These are phyloP conservation scores for Coryphaenoides rupestris DNA, from an alignment of 2,113 vertebrate genomes.

Conservation along the genomic window DNA sequence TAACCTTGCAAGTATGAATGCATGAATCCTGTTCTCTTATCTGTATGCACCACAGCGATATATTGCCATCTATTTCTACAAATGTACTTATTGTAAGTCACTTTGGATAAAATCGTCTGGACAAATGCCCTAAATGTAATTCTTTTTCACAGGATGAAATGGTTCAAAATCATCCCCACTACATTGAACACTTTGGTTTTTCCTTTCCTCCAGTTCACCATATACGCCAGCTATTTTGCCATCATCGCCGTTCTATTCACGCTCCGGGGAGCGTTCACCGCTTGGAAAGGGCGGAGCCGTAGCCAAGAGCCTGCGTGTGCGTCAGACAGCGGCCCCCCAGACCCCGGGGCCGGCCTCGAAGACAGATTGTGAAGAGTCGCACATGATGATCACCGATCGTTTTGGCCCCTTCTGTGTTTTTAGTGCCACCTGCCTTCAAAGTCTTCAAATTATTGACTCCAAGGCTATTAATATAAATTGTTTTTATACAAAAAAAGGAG, in stretches of 20 bases:
- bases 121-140: too few relatives aligned
- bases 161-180: not conserved
- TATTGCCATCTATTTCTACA: too few relatives aligned
- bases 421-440: too few relatives aligned
- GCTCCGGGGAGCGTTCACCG: conserved; percentile 71
- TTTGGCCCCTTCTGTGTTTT: too few relatives aligned
- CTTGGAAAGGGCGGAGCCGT: conserved; percentile 37
- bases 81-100: too few relatives aligned
- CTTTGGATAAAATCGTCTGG: too few relatives aligned
- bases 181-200: not conserved
- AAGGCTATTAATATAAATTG: conserved; percentile 23
- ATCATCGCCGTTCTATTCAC: conserved; percentile 80
- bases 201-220: conserved; percentile 81
- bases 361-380: conserved; percentile 24
- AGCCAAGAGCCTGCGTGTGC: not conserved
- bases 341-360: not conserved
- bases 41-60: too few relatives aligned
- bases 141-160: too few relatives aligned
- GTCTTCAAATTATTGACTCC: conserved; percentile 32
- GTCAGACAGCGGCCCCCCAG: not conserved
- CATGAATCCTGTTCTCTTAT: too few relatives aligned
- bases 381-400: not conserved
- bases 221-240: conserved; percentile 85
- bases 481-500: conserved; percentile 33
- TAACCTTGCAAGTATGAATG: too few relatives aligned